Percentiles rank a stretch among this genome's conserved stretches.
Evolutionary conservation across 2,113 vertebrate species (phyloP).

Genomic region (Bufo bufo): DNA sequence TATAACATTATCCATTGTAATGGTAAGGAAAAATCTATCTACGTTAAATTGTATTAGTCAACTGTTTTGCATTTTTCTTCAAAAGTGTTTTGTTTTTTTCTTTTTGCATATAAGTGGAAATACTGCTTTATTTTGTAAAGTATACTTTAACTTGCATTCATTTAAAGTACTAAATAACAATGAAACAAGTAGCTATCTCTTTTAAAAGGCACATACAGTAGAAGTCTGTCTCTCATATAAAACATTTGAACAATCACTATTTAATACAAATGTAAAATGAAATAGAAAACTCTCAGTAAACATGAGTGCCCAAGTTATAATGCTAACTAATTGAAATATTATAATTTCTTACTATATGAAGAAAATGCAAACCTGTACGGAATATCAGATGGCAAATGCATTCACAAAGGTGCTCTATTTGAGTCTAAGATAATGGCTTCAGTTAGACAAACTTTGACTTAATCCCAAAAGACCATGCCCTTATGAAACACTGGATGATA

Average conservation of each 20-base stretch:
- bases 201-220: background rate
- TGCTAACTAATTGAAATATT: background rate
- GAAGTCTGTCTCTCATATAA: background rate
- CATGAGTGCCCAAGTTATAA: background rate
- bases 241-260: background rate
- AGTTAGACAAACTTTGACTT: slow-evolving; percentile 41
- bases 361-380: background rate
- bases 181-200: background rate
- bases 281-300: background rate
- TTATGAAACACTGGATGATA: slow-evolving; percentile 16
- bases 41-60: too few relatives aligned
- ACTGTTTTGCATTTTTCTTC: too few relatives aligned
- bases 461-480: slow-evolving; percentile 40
- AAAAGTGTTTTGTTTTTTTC: too few relatives aligned
- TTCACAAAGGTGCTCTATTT: slow-evolving; percentile 30
- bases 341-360: background rate
- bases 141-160: background rate
- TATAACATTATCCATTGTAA: too few relatives aligned
- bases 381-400: background rate
- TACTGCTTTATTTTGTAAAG: background rate
- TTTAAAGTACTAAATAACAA: background rate
- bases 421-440: slow-evolving; percentile 25
- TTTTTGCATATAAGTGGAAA: background rate
- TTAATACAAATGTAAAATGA: background rate
- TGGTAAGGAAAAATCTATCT: too few relatives aligned